Percentiles rank a stretch among this genome's conserved stretches.
Conservation (phyloP, 2,797 vertebrate species). For the Tenualosa ilisha region DNA sequence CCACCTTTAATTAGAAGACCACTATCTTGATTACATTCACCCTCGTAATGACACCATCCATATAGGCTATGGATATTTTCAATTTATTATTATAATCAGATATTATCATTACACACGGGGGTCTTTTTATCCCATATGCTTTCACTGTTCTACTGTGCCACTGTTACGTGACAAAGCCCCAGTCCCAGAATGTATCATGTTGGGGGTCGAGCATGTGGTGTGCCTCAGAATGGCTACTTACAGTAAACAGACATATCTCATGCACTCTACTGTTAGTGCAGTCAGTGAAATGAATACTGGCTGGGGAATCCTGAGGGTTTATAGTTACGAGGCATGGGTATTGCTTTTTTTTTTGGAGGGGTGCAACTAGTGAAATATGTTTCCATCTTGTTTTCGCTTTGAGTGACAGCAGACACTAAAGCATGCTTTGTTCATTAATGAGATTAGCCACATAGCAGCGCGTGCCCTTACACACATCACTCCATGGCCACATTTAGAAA, state of each 20-base stretch:
- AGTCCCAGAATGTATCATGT: not conserved
- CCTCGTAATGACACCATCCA: slow-evolving; percentile 53
- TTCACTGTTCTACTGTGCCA: not conserved
- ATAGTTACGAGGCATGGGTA: not conserved
- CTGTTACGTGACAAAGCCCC: slow-evolving; percentile 2
- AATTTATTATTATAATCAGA: slow-evolving; percentile 61
- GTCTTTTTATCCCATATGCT: not conserved
- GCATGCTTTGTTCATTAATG: slow-evolving; percentile 14
- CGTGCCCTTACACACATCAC: slow-evolving; percentile 4
- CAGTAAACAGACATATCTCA: slow-evolving; percentile 14
- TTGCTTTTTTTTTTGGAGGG: not conserved
- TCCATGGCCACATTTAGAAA: not conserved
- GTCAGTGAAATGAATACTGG: not conserved
- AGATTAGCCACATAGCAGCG: not conserved
- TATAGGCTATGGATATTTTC: slow-evolving; percentile 46
- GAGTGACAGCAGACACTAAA: slow-evolving; percentile 10
- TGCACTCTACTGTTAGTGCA: not conserved
- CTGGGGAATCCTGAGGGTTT: not conserved
- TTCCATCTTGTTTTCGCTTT: not conserved
- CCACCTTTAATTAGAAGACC: slow-evolving; percentile 68
- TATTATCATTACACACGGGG: not conserved
- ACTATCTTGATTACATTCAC: slow-evolving; percentile 64
- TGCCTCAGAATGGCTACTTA: not conserved
- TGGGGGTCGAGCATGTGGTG: not conserved
- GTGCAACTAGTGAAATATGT: not conserved